A percentile compares a stretch with the other conserved stretches of the same genome.
Evolutionary conservation across 2,113 vertebrate genomes (phyloP).

Genomic region (Corydoras sp.): DNA sequence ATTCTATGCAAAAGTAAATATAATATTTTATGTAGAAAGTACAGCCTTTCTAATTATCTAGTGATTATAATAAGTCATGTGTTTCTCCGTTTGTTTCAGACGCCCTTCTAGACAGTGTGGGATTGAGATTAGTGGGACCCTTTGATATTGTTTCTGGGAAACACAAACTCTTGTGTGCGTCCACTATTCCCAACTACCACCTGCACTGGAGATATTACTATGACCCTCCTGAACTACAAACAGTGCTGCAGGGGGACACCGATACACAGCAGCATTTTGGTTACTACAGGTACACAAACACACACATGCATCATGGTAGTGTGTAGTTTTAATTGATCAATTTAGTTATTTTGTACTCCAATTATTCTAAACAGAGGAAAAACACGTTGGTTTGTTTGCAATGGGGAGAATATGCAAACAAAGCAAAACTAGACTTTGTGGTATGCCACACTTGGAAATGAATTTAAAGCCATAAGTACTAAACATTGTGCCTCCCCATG

Average conservation of each 20-base stretch:
- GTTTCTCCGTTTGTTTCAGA: slow-evolving; percentile 60
- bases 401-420: too few relatives aligned
- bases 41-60: too few relatives aligned
- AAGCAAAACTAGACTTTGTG: too few relatives aligned
- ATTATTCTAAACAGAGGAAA: too few relatives aligned
- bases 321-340: too few relatives aligned
- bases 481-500: too few relatives aligned
- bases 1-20: too few relatives aligned
- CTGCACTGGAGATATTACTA: slow-evolving; percentile 95
- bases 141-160: slow-evolving; percentile 88
- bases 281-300: slow-evolving; percentile 82
- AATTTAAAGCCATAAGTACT: too few relatives aligned
- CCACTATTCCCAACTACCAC: slow-evolving; percentile 70
- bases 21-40: too few relatives aligned
- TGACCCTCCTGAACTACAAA: slow-evolving; percentile 96
- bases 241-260: slow-evolving; percentile 73
- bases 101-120: slow-evolving; percentile 72
- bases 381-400: too few relatives aligned
- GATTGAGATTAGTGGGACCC: slow-evolving; percentile 85
- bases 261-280: slow-evolving; percentile 87
- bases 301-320: background rate
- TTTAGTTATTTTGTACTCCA: too few relatives aligned
- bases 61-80: background rate
- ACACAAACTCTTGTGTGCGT: slow-evolving; percentile 66
- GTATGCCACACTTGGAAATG: too few relatives aligned